Percentiles rank a stretch among this genome's conserved stretches.
Evolutionary conservation across 2,888 invertebrate genomes (phyloP).

Genomic region (Congeria kusceri): DNA sequence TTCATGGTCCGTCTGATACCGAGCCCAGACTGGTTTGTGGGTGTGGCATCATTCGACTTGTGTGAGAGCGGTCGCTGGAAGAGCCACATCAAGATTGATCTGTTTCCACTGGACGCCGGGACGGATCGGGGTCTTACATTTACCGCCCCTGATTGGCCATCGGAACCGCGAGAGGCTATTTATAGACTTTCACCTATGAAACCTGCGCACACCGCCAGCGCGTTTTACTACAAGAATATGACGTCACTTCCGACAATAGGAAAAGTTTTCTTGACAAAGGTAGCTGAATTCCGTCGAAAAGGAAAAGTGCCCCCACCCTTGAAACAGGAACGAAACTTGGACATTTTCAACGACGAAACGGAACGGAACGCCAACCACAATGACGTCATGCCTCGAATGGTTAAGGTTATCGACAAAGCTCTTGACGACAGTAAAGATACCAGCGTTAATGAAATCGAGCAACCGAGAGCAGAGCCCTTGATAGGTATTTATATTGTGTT

Average conservation of each 20-base stretch:
- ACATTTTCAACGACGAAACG: constrained; percentile 36
- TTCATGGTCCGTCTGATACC: constrained; percentile 96
- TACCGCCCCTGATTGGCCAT: constrained; percentile 97
- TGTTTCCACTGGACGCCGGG: constrained; percentile 96
- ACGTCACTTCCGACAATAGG: constrained; percentile 95
- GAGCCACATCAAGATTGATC: constrained; percentile 95
- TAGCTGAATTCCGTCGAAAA: constrained; percentile 64
- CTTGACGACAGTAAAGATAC: constrained; percentile 41
- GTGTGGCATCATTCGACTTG: constrained; percentile 95
- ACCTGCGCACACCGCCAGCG: constrained; percentile 97
- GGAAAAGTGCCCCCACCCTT: constrained; percentile 44
- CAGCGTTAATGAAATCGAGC: constrained; percentile 39
- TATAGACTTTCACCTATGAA: constrained; percentile 95
- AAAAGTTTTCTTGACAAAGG: constrained; percentile 88
- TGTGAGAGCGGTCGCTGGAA: constrained; percentile 97
- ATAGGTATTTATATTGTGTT: constrained; percentile 28
- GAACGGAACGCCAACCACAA: not conserved
- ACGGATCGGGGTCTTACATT: constrained; percentile 98
- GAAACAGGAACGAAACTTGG: constrained; percentile 51
- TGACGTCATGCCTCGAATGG: constrained; percentile 41
- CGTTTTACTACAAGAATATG: constrained; percentile 96
- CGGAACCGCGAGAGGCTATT: constrained; percentile 94
- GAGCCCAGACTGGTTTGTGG: constrained; percentile 97
- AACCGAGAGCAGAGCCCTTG: constrained; percentile 21
- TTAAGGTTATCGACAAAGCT: constrained; percentile 36